Conservation (phyloP, 2,888 invertebrate genomes). For the Drosophila buzzatii region DNA sequence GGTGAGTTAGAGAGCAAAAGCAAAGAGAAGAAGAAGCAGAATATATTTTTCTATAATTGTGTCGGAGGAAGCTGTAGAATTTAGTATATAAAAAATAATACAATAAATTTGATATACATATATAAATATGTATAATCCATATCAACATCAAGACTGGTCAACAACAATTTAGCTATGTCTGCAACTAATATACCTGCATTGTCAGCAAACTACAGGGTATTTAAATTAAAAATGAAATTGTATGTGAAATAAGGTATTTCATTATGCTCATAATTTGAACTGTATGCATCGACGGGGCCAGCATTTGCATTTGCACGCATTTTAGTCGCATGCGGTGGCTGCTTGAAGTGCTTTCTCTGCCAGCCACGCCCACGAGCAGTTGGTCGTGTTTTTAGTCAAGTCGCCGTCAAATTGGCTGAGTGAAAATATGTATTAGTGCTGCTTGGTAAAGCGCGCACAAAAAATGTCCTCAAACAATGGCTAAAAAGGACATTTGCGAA, state of each 20-base stretch:
- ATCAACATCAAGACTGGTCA: too few relatives aligned
- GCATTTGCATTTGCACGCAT: constrained; percentile 52
- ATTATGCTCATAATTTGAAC: constrained; percentile 65
- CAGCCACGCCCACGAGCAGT: constrained; percentile 19
- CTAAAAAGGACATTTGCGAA: constrained; percentile 26
- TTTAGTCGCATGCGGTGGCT: constrained; percentile 52
- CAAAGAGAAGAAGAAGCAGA: not conserved
- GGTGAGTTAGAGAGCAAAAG: not conserved
- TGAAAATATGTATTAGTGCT: constrained; percentile 61
- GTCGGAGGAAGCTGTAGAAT: too few relatives aligned
- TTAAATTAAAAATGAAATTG: constrained; percentile 62
- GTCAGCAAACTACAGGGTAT: constrained; percentile 18
- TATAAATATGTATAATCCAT: too few relatives aligned
- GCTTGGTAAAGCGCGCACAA: constrained; percentile 50
- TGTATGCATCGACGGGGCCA: constrained; percentile 51
- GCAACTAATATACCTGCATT: not conserved
- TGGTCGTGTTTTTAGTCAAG: constrained; percentile 16
- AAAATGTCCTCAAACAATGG: constrained; percentile 40
- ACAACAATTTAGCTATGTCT: not conserved
- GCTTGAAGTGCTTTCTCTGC: constrained; percentile 40
- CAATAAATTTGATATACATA: too few relatives aligned
- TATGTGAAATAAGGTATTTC: constrained; percentile 63
- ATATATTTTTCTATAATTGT: too few relatives aligned
- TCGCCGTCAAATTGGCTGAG: constrained; percentile 62
- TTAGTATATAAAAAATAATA: too few relatives aligned